phyloP scores from a whole-genome alignment of 2,797 vertebrate species.

The Lepilemur septentrionalis region DNA sequence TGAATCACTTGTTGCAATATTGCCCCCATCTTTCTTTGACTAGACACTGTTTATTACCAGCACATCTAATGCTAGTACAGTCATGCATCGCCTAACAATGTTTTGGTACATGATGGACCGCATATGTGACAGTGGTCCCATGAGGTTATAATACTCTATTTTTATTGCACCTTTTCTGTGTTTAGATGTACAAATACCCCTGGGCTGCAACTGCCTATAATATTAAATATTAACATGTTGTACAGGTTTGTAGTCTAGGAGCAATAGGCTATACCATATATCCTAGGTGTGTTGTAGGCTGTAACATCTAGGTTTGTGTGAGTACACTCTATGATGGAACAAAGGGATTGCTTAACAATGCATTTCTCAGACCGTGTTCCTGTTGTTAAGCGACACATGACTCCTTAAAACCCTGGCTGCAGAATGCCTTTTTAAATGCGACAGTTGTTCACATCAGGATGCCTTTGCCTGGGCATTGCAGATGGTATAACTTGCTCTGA shows the following conservation, averaged over 20 bases:
- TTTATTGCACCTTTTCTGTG: neutral
- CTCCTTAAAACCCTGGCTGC: neutral
- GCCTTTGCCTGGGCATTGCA: neutral
- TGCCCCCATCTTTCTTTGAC: neutral
- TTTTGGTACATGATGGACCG: neutral
- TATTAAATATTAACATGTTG: neutral
- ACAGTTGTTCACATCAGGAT: neutral
- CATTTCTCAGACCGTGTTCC: no score
- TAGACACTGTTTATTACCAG: neutral
- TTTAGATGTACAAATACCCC: neutral
- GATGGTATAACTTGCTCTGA: neutral
- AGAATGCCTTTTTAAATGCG: neutral
- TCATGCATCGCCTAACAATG: neutral
- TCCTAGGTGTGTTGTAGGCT: neutral
- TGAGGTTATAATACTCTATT: neutral
- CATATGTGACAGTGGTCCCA: neutral
- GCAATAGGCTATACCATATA: neutral
- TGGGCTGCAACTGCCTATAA: neutral
- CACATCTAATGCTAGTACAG: neutral
- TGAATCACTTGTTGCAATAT: neutral
- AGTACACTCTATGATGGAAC: no score
- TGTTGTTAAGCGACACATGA: no score
- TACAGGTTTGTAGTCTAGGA: neutral
- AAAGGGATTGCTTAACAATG: no score
- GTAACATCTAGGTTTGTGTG: neutral